Percentiles rank a stretch among this genome's conserved stretches.
These are phyloP conservation scores for Cyprinodon brontotheroides DNA, from an alignment of 2,113 vertebrate genomes.

Conservation along the genomic window DNA sequence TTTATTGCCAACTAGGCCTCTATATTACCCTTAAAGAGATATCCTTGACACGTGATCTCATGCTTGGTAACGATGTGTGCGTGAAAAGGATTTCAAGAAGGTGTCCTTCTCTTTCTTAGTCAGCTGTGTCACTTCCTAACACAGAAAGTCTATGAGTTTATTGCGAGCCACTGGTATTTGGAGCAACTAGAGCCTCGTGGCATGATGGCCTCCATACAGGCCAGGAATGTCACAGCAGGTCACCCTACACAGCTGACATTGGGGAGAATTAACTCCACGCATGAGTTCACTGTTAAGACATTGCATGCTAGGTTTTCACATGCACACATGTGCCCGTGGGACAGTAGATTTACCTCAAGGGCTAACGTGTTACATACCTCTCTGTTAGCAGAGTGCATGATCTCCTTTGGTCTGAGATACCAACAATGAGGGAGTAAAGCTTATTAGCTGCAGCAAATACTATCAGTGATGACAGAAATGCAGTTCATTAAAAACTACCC, in stretches of 20 bases:
- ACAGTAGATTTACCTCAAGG: conserved; percentile 24
- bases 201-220: conserved; percentile 54
- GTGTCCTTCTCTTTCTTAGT: conserved; percentile 17
- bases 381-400: conserved; percentile 45
- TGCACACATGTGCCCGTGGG: background rate
- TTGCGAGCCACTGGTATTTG: conserved; percentile 61
- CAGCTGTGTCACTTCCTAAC: conserved; percentile 53
- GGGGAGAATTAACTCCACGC: conserved; percentile 44
- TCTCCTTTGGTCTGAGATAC: conserved; percentile 41
- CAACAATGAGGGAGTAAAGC: conserved; percentile 41
- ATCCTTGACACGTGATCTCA: background rate
- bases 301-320: conserved; percentile 27
- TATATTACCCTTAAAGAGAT: conserved; percentile 24
- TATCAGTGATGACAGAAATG: conserved; percentile 42
- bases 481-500: conserved; percentile 50
- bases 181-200: conserved; percentile 61
- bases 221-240: conserved; percentile 70
- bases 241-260: conserved; percentile 72
- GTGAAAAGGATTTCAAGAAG: background rate
- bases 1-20: conserved; percentile 40
- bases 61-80: conserved; percentile 9
- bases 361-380: conserved; percentile 48
- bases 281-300: conserved; percentile 19
- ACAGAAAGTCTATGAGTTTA: conserved; percentile 53
- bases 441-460: conserved; percentile 55